Base-by-base conservation (phyloP, 2,113 vertebrate species). In the Cinclus mexicanus region DNA sequence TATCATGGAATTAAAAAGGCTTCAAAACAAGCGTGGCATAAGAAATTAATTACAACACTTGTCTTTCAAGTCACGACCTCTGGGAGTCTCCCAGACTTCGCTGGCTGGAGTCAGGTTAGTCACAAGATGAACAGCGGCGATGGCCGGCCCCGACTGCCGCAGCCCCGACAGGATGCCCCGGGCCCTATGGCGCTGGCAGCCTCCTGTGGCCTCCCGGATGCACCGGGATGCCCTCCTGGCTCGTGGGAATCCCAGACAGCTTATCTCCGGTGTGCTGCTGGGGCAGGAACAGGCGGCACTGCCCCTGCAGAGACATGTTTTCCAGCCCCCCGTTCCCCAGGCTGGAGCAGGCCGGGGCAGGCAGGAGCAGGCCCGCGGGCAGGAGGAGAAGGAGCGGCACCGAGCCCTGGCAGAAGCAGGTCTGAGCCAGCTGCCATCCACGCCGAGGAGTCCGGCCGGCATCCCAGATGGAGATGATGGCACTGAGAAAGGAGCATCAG, bases 11-110 rank as follows among this genome's bases (percentile, higher is more conserved):
- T 90, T 90, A 71, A 92, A 59, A 88, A 86, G 35, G 56, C 76
- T 95, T 90, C 85, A 81, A 93, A 96, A 90, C 86, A 93, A 88
- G 64, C 4, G 49, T 52, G 71, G 76, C 90, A 75, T 56, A 71
- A 93, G 83, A 90, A 86, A 93, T 81, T 83, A 86, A 95, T 96
- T 89, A 95, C 79, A 88, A 33, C 93, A 89, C 61, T 94, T 88
- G 95, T 69, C 90, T 96, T 89, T 95, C 67, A 85, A 89, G 83
- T 89, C 68, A 1, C 2, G 15, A 95, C 86, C 93, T 97, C 87
- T 94, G 93, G 87, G 91, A 95, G 75, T 25, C 87, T 95, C 95
- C 94, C 90, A 69, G 63, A 56, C 33, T 46, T 65, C 41, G 63
- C 68, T 61, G 93, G 87, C 87, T 74, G 76, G 71, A 93, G 47